Evolutionary conservation across 2,797 vertebrate species (phyloP).

Genomic region (Echiichthys vipera): DNA sequence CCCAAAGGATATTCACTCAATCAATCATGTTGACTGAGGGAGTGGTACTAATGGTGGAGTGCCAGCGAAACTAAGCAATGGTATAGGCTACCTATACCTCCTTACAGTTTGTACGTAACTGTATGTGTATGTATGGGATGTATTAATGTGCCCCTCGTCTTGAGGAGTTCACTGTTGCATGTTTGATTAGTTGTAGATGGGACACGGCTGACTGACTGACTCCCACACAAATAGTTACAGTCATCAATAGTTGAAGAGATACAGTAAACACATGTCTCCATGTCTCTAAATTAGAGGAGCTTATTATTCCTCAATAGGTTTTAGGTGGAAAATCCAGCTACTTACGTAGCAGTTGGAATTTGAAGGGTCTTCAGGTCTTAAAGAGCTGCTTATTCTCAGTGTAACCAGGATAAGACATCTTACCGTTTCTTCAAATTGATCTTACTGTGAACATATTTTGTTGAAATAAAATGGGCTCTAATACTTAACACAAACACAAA

Average conservation of each 20-base stretch:
- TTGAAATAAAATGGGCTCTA: not conserved
- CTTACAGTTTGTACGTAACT: not conserved
- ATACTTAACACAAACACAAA: no score
- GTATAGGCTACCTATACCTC: no score
- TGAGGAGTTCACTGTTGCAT: no score
- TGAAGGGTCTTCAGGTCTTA: not conserved
- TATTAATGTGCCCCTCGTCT: no score
- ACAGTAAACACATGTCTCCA: conserved; percentile 9
- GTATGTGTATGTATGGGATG: no score
- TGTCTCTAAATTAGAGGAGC: not conserved
- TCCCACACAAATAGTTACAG: conserved; percentile 22
- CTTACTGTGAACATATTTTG: not conserved
- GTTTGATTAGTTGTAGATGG: conserved; percentile 16
- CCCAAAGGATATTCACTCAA: conserved; percentile 22
- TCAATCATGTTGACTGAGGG: conserved; percentile 16
- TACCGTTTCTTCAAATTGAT: not conserved
- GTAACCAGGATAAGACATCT: not conserved
- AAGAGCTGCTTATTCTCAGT: not conserved
- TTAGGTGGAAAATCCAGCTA: not conserved
- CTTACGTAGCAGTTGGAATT: not conserved
- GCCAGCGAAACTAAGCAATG: conserved; percentile 9
- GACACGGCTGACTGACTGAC: conserved; percentile 8
- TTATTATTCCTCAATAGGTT: conserved; percentile 1
- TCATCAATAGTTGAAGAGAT: conserved; percentile 22
- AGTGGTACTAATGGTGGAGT: conserved; percentile 2